Conservation (phyloP, 2,888 invertebrate species). For the Hydroisotoma schaefferi region DNA sequence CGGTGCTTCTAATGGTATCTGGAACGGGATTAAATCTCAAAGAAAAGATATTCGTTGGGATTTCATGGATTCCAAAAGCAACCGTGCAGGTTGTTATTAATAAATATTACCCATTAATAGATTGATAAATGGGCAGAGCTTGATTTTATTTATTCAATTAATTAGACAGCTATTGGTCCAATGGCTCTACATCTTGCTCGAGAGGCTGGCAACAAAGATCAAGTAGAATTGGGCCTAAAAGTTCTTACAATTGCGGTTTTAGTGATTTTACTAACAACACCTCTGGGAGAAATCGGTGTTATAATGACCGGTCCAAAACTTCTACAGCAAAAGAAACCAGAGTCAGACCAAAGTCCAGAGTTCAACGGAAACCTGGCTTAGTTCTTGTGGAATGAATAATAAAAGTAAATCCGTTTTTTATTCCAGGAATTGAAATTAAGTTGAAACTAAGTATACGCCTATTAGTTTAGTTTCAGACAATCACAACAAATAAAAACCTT, state of each 20-base stretch:
- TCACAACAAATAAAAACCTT: no score
- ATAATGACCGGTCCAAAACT: conserved; percentile 72
- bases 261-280: conserved; percentile 77
- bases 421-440: no score
- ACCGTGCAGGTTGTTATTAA: conserved; percentile 97
- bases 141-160: no score
- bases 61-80: conserved; percentile 94
- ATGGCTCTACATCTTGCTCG: conserved; percentile 14
- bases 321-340: no score
- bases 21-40: conserved; percentile 78
- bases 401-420: no score
- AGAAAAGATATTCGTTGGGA: conserved; percentile 85
- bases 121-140: no score
- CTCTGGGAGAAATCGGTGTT: conserved; percentile 72
- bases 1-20: conserved; percentile 66
- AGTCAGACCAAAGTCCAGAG: no score
- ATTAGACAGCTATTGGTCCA: conserved; percentile 11
- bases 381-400: no score
- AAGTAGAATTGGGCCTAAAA: conserved; percentile 59
- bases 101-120: no score
- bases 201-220: conserved; percentile 11
- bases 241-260: conserved; percentile 74
- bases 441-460: no score
- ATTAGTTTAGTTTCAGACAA: no score
- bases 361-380: no score